phyloP scores from a whole-genome alignment of 2,113 vertebrate genomes.

The Tinamus guttatus region DNA sequence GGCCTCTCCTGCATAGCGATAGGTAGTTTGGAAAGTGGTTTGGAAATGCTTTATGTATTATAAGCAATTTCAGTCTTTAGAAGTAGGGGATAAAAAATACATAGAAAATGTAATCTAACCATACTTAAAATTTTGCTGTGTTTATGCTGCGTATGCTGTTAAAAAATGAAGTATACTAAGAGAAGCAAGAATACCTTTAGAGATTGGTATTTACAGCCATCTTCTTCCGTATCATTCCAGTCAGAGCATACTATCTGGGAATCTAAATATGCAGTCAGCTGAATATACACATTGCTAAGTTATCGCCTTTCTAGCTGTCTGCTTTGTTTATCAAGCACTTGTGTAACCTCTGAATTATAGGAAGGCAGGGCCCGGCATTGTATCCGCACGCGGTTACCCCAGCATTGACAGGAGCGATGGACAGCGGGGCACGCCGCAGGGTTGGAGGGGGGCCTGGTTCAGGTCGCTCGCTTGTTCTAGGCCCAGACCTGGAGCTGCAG shows the following conservation, averaged over 20 bases:
- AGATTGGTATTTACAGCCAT: background rate
- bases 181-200: background rate
- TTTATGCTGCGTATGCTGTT: background rate
- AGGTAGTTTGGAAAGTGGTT: background rate
- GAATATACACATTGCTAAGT: slow-evolving; percentile 36
- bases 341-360: slow-evolving; percentile 10
- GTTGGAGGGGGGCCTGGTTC: background rate
- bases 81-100: background rate
- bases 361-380: background rate
- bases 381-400: background rate
- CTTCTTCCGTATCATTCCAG: slow-evolving; percentile 25
- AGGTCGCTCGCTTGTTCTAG: background rate
- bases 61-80: background rate
- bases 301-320: slow-evolving; percentile 56
- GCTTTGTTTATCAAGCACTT: slow-evolving; percentile 65
- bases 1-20: background rate
- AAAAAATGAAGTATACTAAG: background rate
- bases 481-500: background rate
- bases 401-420: background rate
- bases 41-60: background rate
- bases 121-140: background rate
- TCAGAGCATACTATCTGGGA: background rate
- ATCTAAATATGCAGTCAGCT: slow-evolving; percentile 39
- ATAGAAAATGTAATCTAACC: background rate
- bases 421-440: background rate